Evolutionary conservation across 64 coral and sea anemone species (phyloP).

Genomic region (Dendrophyllia cribrosa): DNA sequence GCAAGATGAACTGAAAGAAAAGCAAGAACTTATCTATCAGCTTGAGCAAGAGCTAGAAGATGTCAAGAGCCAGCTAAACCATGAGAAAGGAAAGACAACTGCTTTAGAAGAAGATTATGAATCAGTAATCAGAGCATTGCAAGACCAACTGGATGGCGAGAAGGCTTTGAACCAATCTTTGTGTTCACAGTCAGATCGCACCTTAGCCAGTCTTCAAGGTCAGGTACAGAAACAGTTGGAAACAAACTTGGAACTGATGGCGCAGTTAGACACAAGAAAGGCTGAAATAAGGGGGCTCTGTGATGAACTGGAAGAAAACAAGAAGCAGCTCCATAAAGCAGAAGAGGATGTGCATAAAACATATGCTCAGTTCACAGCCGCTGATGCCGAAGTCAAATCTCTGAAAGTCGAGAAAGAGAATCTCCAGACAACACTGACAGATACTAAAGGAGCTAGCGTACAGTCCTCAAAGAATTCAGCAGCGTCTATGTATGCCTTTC

Average conservation of each 20-base stretch:
- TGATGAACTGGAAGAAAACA: conserved; percentile 57
- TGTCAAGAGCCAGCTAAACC: conserved; percentile 24
- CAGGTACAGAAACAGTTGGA: conserved; percentile 77
- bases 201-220: conserved; percentile 75
- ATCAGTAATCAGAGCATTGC: conserved; percentile 57
- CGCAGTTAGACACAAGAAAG: conserved; percentile 74
- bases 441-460: conserved; percentile 68
- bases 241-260: conserved; percentile 60
- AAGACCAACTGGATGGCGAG: conserved; percentile 89
- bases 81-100: conserved; percentile 69
- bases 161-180: conserved; percentile 92
- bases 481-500: conserved; percentile 95
- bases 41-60: conserved; percentile 83
- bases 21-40: conserved; percentile 56
- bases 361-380: conserved; percentile 50
- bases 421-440: conserved; percentile 65
- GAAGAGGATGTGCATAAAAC: conserved; percentile 53
- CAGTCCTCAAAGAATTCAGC: conserved; percentile 79
- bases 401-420: conserved; percentile 64
- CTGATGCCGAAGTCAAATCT: conserved; percentile 60
- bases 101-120: conserved; percentile 93
- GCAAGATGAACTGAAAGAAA: conserved; percentile 46
- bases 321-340: conserved; percentile 50
- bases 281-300: conserved; percentile 58
- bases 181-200: conserved; percentile 88